phyloP scores from a whole-genome alignment of 2,888 invertebrate species.

The Helleia helle region DNA sequence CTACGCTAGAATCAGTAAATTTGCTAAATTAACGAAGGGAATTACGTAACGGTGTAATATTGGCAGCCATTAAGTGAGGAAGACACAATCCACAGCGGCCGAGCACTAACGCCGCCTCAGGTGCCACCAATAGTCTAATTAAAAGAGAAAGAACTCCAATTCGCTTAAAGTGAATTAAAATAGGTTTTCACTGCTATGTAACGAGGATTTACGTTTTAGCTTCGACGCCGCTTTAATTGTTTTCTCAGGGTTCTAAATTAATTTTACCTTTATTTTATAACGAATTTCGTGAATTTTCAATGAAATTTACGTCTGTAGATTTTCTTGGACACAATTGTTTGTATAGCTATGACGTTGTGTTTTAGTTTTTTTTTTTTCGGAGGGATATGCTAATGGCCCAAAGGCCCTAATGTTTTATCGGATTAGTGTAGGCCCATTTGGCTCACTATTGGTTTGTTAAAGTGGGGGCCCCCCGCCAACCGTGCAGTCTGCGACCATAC shows the following conservation, averaged over 20 bases:
- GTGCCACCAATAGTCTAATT: slow-evolving; percentile 59
- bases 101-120: slow-evolving; percentile 40
- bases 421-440: no score
- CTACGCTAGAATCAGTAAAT: not conserved
- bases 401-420: no score
- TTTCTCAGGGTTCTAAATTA: slow-evolving; percentile 18
- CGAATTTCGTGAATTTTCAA: slow-evolving; percentile 15
- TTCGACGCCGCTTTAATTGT: slow-evolving; percentile 21
- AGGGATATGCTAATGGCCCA: no score
- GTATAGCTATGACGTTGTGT: no score
- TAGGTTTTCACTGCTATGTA: slow-evolving; percentile 26
- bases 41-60: slow-evolving; percentile 12
- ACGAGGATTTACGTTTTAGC: slow-evolving; percentile 27
- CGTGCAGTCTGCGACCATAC: no score
- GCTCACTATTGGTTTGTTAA: no score
- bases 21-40: not conserved
- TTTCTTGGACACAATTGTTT: no score
- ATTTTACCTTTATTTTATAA: slow-evolving; percentile 20
- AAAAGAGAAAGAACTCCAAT: slow-evolving; percentile 48
- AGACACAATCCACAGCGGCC: slow-evolving; percentile 41
- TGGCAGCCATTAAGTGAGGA: slow-evolving; percentile 32
- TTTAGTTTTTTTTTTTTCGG: no score
- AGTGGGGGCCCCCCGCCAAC: no score
- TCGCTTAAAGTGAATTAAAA: slow-evolving; percentile 44
- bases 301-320: no score